Evolutionary conservation across 1,140 invertebrate species (phyloP).

Genomic region (Leptonema lineaticorne): DNA sequence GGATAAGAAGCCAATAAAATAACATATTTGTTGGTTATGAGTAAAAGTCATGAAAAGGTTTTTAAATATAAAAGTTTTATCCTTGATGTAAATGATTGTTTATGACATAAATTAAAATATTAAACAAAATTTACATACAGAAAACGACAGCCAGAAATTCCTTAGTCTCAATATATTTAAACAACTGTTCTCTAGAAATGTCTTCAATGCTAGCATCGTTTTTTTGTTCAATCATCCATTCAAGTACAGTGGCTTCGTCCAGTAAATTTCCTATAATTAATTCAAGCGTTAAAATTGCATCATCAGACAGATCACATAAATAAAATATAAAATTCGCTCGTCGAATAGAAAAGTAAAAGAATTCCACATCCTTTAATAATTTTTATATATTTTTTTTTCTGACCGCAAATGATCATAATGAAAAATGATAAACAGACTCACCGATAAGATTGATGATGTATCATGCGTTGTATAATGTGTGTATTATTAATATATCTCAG

Average conservation of each 20-base stretch:
- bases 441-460: conserved; percentile 30
- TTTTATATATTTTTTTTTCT: not conserved
- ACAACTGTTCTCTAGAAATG: conserved; percentile 80
- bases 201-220: conserved; percentile 92
- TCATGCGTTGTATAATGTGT: conserved; percentile 28
- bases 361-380: conserved; percentile 26
- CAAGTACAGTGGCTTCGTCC: conserved; percentile 81
- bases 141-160: conserved; percentile 92
- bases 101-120: too few species aligned
- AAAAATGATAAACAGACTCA: conserved; percentile 31
- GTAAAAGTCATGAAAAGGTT: too few species aligned
- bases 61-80: not conserved
- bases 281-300: conserved; percentile 11
- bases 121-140: conserved; percentile 67
- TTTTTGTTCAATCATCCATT: conserved; percentile 90
- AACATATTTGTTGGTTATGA: conserved; percentile 4
- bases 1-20: not conserved
- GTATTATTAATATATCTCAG: not conserved
- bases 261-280: conserved; percentile 74
- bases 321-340: not conserved
- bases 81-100: not conserved
- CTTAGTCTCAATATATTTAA: conserved; percentile 85
- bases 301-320: not conserved
- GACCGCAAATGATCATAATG: not conserved
- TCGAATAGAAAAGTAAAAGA: conserved; percentile 17